Conservation (phyloP, 2,888 invertebrate genomes). For the Stramonita haemastoma region DNA sequence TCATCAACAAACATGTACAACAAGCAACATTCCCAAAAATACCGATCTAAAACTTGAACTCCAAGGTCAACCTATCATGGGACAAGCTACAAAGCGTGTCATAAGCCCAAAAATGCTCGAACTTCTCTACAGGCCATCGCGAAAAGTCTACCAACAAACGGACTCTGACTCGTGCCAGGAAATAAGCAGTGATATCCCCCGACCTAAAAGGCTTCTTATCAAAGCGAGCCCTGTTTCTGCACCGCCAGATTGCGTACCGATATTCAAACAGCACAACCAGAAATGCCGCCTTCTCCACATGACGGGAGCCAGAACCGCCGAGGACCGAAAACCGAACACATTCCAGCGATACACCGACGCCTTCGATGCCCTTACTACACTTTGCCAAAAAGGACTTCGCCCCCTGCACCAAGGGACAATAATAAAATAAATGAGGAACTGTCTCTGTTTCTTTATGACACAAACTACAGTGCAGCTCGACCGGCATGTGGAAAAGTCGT, state of each 20-base stretch:
- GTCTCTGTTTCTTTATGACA: not conserved
- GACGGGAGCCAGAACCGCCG: too few species aligned
- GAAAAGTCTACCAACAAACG: not conserved
- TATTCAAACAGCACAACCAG: not conserved
- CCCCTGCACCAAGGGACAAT: not conserved
- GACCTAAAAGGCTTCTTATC: not conserved
- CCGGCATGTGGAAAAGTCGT: not conserved
- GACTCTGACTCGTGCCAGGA: not conserved
- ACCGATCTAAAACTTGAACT: too few species aligned
- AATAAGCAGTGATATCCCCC: not conserved
- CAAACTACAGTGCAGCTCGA: not conserved
- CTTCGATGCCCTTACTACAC: not conserved
- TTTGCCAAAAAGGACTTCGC: not conserved
- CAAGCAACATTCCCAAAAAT: too few species aligned
- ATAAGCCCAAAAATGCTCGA: not conserved
- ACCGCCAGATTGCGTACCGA: not conserved
- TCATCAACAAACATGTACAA: too few species aligned
- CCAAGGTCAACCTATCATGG: not conserved
- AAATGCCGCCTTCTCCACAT: not conserved
- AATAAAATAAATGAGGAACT: not conserved
- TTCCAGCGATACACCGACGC: not conserved
- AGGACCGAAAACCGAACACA: not conserved
- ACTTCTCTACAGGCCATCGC: not conserved
- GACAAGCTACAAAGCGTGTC: not conserved
- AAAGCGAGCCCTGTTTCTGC: not conserved